Evolutionary conservation across 37 sponge, comb jelly and placozoan species (phyloP).

Genomic region (Corticium candelabrum): DNA sequence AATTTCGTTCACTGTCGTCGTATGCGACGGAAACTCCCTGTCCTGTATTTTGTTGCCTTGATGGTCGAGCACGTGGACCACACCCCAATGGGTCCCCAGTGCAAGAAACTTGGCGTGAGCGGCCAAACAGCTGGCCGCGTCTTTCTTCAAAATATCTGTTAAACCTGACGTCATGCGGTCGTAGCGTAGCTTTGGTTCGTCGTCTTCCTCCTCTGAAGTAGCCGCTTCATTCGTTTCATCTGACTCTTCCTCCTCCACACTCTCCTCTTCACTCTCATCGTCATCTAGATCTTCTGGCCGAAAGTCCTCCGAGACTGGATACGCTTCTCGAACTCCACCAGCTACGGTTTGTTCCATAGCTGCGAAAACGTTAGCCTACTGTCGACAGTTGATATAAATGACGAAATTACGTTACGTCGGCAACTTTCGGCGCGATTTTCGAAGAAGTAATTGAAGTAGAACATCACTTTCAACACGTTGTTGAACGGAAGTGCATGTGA

Average conservation of each 20-base stretch:
- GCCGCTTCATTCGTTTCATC: conserved; percentile 5
- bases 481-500: too few relatives aligned
- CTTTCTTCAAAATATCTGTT: conserved; percentile 26
- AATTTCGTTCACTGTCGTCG: conserved; percentile 50
- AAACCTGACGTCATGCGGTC: conserved; percentile 61
- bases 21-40: conserved; percentile 26
- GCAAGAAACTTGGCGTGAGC: conserved; percentile 83
- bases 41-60: conserved; percentile 35
- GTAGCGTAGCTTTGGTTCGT: conserved; percentile 77
- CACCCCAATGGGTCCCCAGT: conserved; percentile 62
- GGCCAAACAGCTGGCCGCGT: conserved; percentile 42
- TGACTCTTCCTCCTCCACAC: background rate
- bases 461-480: too few relatives aligned
- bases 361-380: too few relatives aligned
- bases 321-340: background rate
- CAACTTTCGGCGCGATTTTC: too few relatives aligned
- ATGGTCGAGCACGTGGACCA: conserved; percentile 59
- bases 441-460: too few relatives aligned
- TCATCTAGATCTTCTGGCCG: background rate
- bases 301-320: background rate
- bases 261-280: conserved; percentile 1
- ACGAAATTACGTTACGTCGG: too few relatives aligned
- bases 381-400: too few relatives aligned
- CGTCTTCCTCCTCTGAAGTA: conserved; percentile 45
- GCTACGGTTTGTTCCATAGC: too few relatives aligned